Evolutionary conservation across 2,797 vertebrate species (phyloP).

Genomic region (Poeciliopsis paucimaculata): DNA sequence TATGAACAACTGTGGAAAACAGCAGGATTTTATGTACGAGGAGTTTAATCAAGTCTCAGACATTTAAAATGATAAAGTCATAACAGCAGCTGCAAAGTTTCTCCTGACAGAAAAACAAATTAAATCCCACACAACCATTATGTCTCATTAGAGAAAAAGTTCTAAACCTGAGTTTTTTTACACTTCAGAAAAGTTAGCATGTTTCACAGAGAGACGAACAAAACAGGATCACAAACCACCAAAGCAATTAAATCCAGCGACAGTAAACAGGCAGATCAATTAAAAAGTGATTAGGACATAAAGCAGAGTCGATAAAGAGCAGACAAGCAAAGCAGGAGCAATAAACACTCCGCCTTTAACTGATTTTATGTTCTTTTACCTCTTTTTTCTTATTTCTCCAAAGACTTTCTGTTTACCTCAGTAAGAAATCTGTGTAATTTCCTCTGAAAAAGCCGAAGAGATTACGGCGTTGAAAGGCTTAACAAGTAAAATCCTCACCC

Average conservation of each 20-base stretch:
- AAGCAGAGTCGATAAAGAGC: conserved; percentile 55
- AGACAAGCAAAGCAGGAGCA: conserved; percentile 38
- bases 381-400: not conserved
- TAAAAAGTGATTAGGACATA: conserved; percentile 57
- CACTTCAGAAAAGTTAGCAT: conserved; percentile 35
- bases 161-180: conserved; percentile 29
- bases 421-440: conserved; percentile 31
- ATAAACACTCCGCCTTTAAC: conserved; percentile 37
- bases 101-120: not conserved
- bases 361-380: conserved; percentile 23
- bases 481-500: conserved; percentile 25
- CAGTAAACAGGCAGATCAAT: conserved; percentile 55
- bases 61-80: not conserved
- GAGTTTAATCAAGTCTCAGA: not conserved
- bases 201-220: conserved; percentile 30
- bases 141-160: conserved; percentile 7
- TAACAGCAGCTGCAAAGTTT: not conserved
- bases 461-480: not conserved
- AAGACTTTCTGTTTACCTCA: conserved; percentile 6
- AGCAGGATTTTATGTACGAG: not conserved
- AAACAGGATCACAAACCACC: conserved; percentile 30
- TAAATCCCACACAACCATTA: not conserved
- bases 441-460: conserved; percentile 1
- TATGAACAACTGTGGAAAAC: too few relatives aligned
- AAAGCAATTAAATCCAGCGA: conserved; percentile 55